A percentile compares a stretch with the other conserved stretches of the same genome.
Evolutionary conservation across 2,113 vertebrate genomes (phyloP).

Genomic region (Heterotilapia buettikoferi): DNA sequence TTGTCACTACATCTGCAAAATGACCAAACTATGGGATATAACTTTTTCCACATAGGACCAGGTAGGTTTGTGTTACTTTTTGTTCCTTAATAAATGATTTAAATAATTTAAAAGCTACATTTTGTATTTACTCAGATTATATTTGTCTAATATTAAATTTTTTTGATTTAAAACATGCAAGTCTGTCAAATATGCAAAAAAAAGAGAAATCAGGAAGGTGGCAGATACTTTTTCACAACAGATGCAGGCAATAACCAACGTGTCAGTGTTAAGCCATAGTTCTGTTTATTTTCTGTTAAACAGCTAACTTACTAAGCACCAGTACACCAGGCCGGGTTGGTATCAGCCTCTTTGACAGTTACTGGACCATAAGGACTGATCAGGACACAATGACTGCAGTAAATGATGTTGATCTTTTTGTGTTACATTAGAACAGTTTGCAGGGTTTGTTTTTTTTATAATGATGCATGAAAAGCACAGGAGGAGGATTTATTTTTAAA

Average conservation of each 20-base stretch:
- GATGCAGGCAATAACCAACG: no score
- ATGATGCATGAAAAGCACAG: background rate
- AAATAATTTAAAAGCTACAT: background rate
- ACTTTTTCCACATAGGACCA: background rate
- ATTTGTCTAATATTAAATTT: no score
- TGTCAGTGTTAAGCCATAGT: no score
- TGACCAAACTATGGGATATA: background rate
- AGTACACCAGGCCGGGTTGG: background rate
- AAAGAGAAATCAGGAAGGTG: no score
- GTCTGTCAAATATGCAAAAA: no score
- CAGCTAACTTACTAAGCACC: background rate
- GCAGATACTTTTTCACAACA: no score
- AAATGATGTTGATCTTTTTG: background rate
- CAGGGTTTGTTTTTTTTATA: background rate
- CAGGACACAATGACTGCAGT: background rate
- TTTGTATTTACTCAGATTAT: no score
- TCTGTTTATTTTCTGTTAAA: no score
- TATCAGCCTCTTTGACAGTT: background rate
- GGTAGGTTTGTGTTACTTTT: background rate
- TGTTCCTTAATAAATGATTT: background rate
- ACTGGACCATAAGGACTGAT: background rate
- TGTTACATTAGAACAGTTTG: background rate
- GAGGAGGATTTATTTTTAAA: background rate
- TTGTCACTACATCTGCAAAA: background rate
- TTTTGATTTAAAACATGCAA: no score